Percentiles rank a stretch among this genome's conserved stretches.
Conservation (phyloP, 2,113 vertebrate genomes). For the Anguilla rostrata region DNA sequence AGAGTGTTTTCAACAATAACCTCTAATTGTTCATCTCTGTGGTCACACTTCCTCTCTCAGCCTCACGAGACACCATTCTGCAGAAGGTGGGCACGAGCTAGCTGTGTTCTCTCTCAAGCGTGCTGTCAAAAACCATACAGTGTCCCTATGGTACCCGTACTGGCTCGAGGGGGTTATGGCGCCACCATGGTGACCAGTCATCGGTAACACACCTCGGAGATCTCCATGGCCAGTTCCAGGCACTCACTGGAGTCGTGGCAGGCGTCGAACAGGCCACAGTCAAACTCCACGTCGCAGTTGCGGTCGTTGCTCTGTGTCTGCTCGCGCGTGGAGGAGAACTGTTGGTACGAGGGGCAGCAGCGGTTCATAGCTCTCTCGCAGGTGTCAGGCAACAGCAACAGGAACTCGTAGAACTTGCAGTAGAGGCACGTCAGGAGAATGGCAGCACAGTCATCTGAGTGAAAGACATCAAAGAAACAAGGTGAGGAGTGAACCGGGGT, state of each 20-base stretch:
- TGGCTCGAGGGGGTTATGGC: neutral
- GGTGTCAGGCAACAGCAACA: conserved; percentile 58
- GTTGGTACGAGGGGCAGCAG: conserved; percentile 61
- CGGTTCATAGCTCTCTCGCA: conserved; percentile 48
- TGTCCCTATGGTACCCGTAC: neutral
- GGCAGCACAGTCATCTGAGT: conserved; percentile 68
- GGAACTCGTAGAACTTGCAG: conserved; percentile 69
- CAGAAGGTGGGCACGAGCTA: neutral
- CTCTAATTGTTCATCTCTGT: neutral
- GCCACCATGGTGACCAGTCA: conserved; percentile 34
- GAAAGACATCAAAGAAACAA: neutral
- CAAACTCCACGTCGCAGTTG: conserved; percentile 53
- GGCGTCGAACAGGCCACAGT: conserved; percentile 58
- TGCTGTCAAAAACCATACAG: neutral
- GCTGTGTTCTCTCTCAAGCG: neutral
- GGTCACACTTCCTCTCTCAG: neutral
- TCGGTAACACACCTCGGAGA: conserved; percentile 72
- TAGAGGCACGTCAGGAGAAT: conserved; percentile 71
- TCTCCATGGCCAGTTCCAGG: conserved; percentile 74
- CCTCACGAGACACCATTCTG: neutral
- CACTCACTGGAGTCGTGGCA: conserved; percentile 70
- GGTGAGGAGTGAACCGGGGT: neutral
- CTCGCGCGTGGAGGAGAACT: conserved; percentile 49
- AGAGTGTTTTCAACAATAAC: neutral
- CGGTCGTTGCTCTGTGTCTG: conserved; percentile 38